phyloP scores from a whole-genome alignment of 2,888 invertebrate species.

The Mayetiola destructor region DNA sequence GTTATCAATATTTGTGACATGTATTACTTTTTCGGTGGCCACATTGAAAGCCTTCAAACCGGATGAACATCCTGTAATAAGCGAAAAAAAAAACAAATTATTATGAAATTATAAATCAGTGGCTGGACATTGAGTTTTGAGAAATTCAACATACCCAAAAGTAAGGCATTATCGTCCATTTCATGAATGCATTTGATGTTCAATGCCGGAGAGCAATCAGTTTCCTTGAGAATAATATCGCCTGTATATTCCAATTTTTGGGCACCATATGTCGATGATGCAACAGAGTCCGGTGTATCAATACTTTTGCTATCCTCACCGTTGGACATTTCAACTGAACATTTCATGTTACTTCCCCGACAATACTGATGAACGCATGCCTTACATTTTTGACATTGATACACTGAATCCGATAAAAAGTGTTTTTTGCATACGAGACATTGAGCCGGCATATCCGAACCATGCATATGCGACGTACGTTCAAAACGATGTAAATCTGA shows the following conservation, averaged over 20 bases:
- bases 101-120: neutral
- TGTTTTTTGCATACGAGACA: slow-evolving; percentile 28
- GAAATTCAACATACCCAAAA: slow-evolving; percentile 14
- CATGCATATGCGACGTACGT: slow-evolving; percentile 23
- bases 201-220: neutral
- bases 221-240: slow-evolving; percentile 15
- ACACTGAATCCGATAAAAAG: slow-evolving; percentile 28
- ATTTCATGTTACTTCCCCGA: slow-evolving; percentile 25
- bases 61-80: slow-evolving; percentile 25
- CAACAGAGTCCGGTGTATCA: no score
- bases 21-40: slow-evolving; percentile 24
- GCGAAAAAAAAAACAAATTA: no score
- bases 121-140: no score
- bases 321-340: slow-evolving; percentile 17
- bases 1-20: slow-evolving; percentile 43
- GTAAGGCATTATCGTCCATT: slow-evolving; percentile 10
- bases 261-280: slow-evolving; percentile 14
- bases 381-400: slow-evolving; percentile 31
- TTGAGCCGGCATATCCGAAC: slow-evolving; percentile 31
- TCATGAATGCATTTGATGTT: slow-evolving; percentile 8
- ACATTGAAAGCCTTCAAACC: slow-evolving; percentile 32
- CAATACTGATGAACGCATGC: slow-evolving; percentile 31
- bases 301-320: no score
- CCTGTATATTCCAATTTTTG: slow-evolving; percentile 21
- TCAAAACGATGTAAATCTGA: neutral